phyloP scores from a whole-genome alignment of 2,113 vertebrate genomes.

The Cricetomys ansorgei region DNA sequence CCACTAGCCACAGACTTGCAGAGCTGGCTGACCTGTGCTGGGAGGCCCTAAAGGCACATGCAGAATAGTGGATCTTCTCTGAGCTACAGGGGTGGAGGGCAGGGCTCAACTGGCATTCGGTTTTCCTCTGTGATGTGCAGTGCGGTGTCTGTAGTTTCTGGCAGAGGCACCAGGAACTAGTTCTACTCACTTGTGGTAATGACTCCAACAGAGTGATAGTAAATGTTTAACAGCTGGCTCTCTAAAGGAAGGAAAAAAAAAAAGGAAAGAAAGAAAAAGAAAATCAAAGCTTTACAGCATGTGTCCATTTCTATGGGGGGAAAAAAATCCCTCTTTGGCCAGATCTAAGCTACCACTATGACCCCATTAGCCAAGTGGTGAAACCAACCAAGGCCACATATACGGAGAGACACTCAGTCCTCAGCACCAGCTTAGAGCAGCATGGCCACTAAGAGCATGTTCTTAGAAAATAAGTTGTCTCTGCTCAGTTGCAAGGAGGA shows the following conservation, averaged over 20 bases:
- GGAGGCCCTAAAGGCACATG: rapidly evolving
- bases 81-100: neutral
- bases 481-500: neutral
- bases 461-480: neutral
- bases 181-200: neutral
- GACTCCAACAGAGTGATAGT: neutral
- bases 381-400: neutral
- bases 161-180: neutral
- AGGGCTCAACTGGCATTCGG: rapidly evolving
- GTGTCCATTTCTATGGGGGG: neutral
- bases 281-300: neutral
- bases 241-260: neutral
- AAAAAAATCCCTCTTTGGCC: neutral
- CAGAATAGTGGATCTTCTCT: neutral
- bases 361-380: neutral
- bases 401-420: rapidly evolving
- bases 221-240: neutral
- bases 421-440: rapidly evolving
- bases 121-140: neutral
- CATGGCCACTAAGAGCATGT: rapidly evolving
- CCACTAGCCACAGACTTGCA: rapidly evolving
- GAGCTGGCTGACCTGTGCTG: neutral
- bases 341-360: neutral
- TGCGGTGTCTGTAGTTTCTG: neutral
- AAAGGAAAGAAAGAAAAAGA: neutral